Evolutionary conservation across 2,888 invertebrate genomes (phyloP).

Genomic region (Heteromyza rotundicornis): DNA sequence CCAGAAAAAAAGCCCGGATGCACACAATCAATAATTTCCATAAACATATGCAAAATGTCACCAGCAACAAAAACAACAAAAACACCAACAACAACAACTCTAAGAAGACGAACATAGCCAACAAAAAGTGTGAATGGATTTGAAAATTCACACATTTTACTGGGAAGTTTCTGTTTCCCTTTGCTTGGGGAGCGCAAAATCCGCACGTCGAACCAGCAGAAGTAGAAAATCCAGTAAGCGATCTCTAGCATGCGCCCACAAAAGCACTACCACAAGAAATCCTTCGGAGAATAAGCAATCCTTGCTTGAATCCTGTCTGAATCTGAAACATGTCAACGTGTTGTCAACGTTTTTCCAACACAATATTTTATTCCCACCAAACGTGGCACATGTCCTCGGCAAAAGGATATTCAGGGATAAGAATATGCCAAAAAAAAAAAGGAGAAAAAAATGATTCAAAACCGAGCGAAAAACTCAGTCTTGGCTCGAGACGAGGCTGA

Average conservation of each 20-base stretch:
- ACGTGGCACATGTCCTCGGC: background rate
- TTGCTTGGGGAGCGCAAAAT: too few relatives aligned
- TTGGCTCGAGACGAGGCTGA: too few relatives aligned
- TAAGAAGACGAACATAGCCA: too few relatives aligned
- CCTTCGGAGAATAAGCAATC: constrained; percentile 9
- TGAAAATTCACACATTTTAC: constrained; percentile 29
- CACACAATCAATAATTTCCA: constrained; percentile 31
- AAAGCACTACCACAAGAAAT: background rate
- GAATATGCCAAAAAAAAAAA: too few relatives aligned
- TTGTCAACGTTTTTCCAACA: constrained; percentile 19
- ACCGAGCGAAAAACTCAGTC: too few relatives aligned
- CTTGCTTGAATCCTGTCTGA: constrained; percentile 17
- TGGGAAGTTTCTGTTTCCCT: background rate
- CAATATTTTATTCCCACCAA: background rate
- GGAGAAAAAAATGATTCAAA: too few relatives aligned
- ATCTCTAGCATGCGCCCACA: background rate
- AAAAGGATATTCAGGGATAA: background rate
- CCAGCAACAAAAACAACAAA: constrained; percentile 11
- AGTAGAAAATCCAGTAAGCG: background rate
- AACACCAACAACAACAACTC: constrained; percentile 35
- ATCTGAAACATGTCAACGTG: constrained; percentile 23
- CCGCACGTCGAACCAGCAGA: background rate
- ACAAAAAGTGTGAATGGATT: constrained; percentile 14
- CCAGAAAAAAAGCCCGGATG: background rate
- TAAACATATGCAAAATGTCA: constrained; percentile 38